Percentiles rank a stretch among this genome's conserved stretches.
These are phyloP conservation scores for Gorsachius magnificus DNA, from an alignment of 2,797 vertebrate species.

Conservation along the genomic window DNA sequence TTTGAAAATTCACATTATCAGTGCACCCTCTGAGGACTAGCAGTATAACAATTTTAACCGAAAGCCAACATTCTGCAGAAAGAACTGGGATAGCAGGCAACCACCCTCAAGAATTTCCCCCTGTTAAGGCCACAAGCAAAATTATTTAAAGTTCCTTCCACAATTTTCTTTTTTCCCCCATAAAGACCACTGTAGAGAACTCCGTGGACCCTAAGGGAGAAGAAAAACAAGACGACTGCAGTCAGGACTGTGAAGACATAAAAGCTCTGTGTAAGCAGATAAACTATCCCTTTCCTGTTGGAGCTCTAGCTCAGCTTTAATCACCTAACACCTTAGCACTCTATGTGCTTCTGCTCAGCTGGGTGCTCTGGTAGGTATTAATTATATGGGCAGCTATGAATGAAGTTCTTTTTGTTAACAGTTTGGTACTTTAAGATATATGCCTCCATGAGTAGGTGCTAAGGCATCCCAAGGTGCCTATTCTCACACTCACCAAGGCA, in stretches of 20 bases:
- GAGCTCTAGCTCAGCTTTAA: slow-evolving; percentile 6
- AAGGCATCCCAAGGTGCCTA: not conserved
- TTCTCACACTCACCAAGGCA: not conserved
- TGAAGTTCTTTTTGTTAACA: not conserved
- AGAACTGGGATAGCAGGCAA: not conserved
- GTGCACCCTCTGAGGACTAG: not conserved
- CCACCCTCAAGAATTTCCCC: not conserved
- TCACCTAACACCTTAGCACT: not conserved
- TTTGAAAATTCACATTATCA: not conserved
- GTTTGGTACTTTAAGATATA: not conserved
- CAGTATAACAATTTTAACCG: not conserved
- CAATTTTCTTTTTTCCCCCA: not conserved
- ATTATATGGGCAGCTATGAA: not conserved
- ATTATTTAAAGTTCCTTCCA: not conserved
- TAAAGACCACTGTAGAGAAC: not conserved
- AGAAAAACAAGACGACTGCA: not conserved
- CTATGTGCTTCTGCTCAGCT: not conserved
- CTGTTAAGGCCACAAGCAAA: not conserved
- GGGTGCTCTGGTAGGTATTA: not conserved
- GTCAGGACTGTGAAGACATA: not conserved
- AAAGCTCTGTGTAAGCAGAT: not conserved
- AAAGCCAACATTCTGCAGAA: not conserved
- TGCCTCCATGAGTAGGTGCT: not conserved
- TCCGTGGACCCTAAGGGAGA: not conserved
- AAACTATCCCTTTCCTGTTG: not conserved